These are phyloP conservation scores for Pollenia griseotomentosa DNA, from an alignment of 2,888 invertebrate genomes.

Conservation along the genomic window DNA sequence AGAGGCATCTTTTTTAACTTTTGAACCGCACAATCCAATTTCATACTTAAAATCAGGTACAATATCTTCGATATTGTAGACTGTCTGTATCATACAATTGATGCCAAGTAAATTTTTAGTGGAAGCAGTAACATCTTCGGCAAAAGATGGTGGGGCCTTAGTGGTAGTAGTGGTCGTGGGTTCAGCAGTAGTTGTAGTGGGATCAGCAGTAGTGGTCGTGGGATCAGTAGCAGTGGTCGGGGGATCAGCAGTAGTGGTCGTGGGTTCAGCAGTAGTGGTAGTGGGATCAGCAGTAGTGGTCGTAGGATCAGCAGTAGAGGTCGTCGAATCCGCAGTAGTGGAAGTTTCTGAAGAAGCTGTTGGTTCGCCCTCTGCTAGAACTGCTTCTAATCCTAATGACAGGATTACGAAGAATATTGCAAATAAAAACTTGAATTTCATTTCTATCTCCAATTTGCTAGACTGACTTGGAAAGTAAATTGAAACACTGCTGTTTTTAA, in stretches of 20 bases:
- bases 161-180: not conserved
- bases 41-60: slow-evolving; percentile 23
- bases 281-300: not conserved
- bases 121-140: slow-evolving; percentile 34
- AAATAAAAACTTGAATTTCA: slow-evolving; percentile 37
- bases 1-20: not conserved
- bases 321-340: not conserved
- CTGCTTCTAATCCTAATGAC: not conserved
- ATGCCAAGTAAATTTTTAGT: slow-evolving; percentile 48
- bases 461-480: not conserved
- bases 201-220: not conserved
- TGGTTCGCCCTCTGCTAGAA: not conserved
- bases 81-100: slow-evolving; percentile 37
- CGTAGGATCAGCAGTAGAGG: not conserved
- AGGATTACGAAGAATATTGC: slow-evolving; percentile 1
- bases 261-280: not conserved
- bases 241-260: not conserved
- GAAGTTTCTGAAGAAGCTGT: not conserved
- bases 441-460: slow-evolving; percentile 8
- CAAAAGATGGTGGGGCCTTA: not conserved
- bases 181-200: slow-evolving; percentile 4
- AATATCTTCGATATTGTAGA: slow-evolving; percentile 20
- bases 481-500: not conserved
- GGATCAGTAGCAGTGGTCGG: not conserved
- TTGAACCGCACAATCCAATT: slow-evolving; percentile 37